A percentile compares a stretch with the other conserved stretches of the same genome.
These are phyloP conservation scores for Chironomus striatipennis DNA, from an alignment of 1,140 invertebrate species.

Conservation along the genomic window DNA sequence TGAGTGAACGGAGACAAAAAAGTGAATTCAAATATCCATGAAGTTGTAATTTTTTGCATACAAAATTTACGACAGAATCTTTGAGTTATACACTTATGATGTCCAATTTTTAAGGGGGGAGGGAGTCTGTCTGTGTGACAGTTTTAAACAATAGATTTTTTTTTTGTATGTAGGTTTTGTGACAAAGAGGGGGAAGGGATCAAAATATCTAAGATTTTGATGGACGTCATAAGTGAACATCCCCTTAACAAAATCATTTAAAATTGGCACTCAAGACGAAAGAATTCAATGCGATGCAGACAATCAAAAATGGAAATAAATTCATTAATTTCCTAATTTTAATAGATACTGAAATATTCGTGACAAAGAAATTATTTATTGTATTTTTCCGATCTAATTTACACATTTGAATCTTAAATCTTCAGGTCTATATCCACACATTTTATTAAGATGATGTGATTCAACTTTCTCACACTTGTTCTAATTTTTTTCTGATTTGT, in stretches of 20 bases:
- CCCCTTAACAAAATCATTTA: constrained; percentile 15
- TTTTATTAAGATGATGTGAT: background rate
- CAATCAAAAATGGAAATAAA: background rate
- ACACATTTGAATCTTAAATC: background rate
- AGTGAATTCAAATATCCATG: background rate
- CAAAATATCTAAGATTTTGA: no score
- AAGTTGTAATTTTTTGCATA: constrained; percentile 6
- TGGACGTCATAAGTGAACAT: no score
- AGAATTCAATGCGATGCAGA: background rate
- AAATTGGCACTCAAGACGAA: background rate
- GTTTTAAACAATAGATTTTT: no score
- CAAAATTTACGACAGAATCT: background rate
- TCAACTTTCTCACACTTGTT: background rate
- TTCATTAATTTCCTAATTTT: background rate
- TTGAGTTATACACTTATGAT: no score
- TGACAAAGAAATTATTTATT: constrained; percentile 3
- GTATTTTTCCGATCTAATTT: background rate
- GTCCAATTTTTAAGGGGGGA: no score
- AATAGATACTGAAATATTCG: background rate
- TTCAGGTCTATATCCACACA: background rate
- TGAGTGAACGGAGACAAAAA: background rate
- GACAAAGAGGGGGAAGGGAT: no score
- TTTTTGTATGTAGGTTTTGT: no score
- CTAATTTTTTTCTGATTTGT: constrained; percentile 1
- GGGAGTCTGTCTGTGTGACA: no score